Evolutionary conservation across 2,113 vertebrate species (phyloP).

Genomic region (Plectropomus leopardus): DNA sequence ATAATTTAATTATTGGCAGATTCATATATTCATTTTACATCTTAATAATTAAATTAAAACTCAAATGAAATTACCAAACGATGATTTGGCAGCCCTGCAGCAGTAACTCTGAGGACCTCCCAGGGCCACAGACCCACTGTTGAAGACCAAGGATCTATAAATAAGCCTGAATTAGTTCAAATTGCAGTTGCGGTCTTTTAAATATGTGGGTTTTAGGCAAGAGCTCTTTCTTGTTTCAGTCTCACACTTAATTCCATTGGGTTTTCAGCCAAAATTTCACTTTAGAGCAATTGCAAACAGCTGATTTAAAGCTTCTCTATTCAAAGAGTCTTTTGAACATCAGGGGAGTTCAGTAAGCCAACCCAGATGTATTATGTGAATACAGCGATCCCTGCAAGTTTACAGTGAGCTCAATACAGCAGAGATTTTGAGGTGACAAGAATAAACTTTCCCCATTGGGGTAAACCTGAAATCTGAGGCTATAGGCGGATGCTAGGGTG

Average conservation of each 20-base stretch:
- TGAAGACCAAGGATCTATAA: too few species aligned
- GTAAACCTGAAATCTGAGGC: not conserved
- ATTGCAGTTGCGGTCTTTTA: not conserved
- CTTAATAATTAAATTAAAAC: too few species aligned
- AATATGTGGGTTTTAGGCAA: not conserved
- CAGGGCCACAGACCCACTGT: too few species aligned
- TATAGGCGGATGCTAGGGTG: not conserved
- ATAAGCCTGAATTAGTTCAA: too few species aligned
- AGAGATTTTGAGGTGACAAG: not conserved
- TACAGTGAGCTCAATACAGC: not conserved
- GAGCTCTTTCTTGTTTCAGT: not conserved
- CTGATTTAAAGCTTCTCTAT: not conserved
- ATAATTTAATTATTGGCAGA: too few species aligned
- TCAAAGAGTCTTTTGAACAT: not conserved
- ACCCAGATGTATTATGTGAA: not conserved
- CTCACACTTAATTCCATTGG: not conserved
- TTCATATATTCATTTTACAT: too few species aligned
- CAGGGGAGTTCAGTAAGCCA: not conserved
- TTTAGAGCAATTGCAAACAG: too few species aligned
- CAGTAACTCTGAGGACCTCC: too few species aligned
- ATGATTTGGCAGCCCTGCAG: too few species aligned
- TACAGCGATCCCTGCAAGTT: not conserved
- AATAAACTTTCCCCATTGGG: not conserved
- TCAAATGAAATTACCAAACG: too few species aligned
- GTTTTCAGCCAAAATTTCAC: not conserved